Conservation (phyloP, 2,113 vertebrate species). For the Chaetura pelagica region DNA sequence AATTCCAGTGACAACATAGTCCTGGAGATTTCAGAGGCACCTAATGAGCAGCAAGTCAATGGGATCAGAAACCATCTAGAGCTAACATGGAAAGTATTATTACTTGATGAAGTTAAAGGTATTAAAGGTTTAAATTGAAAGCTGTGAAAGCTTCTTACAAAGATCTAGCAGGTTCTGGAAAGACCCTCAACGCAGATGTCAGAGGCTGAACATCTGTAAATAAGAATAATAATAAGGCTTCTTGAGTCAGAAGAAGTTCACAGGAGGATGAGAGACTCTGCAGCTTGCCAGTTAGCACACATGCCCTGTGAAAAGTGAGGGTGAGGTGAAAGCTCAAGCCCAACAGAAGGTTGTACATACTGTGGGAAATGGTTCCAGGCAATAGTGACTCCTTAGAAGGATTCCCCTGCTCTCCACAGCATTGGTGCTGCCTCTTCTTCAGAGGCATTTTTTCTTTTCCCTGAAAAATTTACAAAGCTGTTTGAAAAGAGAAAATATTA, state of each 20-base stretch:
- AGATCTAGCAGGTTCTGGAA: not conserved
- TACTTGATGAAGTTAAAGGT: not conserved
- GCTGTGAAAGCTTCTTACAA: not conserved
- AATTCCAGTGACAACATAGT: not conserved
- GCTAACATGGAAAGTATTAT: not conserved
- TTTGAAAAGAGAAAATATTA: not conserved
- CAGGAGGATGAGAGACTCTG: not conserved
- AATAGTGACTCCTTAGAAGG: not conserved
- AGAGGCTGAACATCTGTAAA: not conserved
- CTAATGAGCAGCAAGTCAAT: not conserved
- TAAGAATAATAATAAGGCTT: not conserved
- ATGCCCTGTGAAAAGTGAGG: not conserved
- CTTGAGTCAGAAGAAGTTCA: not conserved
- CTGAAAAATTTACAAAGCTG: not conserved
- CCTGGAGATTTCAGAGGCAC: not conserved
- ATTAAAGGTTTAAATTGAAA: not conserved
- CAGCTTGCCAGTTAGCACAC: not conserved
- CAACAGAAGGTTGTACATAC: not conserved
- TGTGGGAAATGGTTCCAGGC: not conserved
- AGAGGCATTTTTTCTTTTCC: not conserved
- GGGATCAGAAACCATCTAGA: not conserved
- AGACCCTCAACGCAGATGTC: not conserved
- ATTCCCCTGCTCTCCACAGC: not conserved
- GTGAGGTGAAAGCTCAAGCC: not conserved
- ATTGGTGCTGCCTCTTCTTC: not conserved